Evolutionary conservation across 37 sponge, comb jelly and placozoan species (phyloP).

Genomic region (Trichoplax adhaerens): DNA sequence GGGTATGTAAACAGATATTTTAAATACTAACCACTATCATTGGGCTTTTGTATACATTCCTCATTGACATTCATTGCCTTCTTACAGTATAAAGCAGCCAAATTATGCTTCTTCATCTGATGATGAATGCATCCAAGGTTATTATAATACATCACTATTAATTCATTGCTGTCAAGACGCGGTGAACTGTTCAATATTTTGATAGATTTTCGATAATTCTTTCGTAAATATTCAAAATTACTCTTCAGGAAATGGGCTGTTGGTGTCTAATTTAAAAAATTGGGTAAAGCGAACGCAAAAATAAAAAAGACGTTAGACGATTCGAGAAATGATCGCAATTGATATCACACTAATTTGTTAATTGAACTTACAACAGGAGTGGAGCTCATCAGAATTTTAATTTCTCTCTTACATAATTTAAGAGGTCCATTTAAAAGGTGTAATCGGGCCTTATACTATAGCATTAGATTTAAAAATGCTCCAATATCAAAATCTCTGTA

Average conservation of each 20-base stretch:
- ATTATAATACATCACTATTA: constrained; percentile 39
- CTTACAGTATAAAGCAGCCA: constrained; percentile 69
- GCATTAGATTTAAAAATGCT: constrained; percentile 10
- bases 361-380: constrained; percentile 15
- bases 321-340: background rate
- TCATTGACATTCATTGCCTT: constrained; percentile 93
- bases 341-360: background rate
- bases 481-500: too few species aligned
- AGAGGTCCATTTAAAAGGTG: constrained; percentile 42
- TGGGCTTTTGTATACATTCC: background rate
- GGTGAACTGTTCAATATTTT: constrained; percentile 27
- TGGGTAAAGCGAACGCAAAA: constrained; percentile 1
- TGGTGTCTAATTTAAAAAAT: constrained; percentile 23
- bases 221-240: constrained; percentile 61
- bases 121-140: constrained; percentile 80
- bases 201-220: constrained; percentile 23
- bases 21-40: too few species aligned
- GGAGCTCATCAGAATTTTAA: constrained; percentile 40
- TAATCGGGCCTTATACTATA: constrained; percentile 54
- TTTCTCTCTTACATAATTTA: constrained; percentile 73
- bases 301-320: background rate
- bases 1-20: too few species aligned
- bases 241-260: constrained; percentile 70
- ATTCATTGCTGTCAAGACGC: too few species aligned
- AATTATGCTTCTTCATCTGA: constrained; percentile 59